Evolutionary conservation across 2,113 vertebrate species (phyloP).

Genomic region (Chrysochloris asiatica): DNA sequence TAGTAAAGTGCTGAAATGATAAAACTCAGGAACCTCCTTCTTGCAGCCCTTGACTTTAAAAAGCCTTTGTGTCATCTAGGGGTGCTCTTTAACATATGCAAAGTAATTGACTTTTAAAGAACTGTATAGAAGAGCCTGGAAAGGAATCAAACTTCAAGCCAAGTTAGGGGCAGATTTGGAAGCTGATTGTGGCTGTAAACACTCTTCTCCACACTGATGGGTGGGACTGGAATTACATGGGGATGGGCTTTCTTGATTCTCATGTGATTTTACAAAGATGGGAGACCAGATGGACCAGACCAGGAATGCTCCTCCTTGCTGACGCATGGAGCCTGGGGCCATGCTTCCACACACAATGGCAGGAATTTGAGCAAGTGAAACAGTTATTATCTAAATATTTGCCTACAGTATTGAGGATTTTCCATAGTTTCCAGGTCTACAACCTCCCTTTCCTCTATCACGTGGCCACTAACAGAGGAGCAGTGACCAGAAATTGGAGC

Average conservation of each 20-base stretch:
- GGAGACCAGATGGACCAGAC: background rate
- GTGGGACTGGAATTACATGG: background rate
- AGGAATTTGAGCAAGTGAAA: constrained; percentile 43
- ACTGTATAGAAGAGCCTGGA: background rate
- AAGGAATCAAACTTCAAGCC: background rate
- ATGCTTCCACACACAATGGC: background rate
- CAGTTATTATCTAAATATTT: background rate
- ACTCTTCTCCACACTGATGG: background rate
- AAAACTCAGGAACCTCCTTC: background rate
- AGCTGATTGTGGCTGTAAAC: fast-evolving
- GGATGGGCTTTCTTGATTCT: background rate
- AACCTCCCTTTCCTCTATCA: background rate
- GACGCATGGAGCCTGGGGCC: background rate
- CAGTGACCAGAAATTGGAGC: background rate
- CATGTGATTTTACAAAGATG: background rate
- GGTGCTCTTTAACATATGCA: background rate
- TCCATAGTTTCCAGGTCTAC: background rate
- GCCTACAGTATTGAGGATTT: background rate
- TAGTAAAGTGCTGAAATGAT: background rate
- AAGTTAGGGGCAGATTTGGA: background rate
- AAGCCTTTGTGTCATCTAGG: background rate
- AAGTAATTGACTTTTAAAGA: background rate
- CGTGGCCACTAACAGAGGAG: background rate
- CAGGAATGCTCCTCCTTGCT: background rate
- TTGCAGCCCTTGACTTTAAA: background rate